Percentiles rank a stretch among this genome's conserved stretches.
These are phyloP conservation scores for Ameiurus melas DNA, from an alignment of 2,113 vertebrate species.

Conservation along the genomic window DNA sequence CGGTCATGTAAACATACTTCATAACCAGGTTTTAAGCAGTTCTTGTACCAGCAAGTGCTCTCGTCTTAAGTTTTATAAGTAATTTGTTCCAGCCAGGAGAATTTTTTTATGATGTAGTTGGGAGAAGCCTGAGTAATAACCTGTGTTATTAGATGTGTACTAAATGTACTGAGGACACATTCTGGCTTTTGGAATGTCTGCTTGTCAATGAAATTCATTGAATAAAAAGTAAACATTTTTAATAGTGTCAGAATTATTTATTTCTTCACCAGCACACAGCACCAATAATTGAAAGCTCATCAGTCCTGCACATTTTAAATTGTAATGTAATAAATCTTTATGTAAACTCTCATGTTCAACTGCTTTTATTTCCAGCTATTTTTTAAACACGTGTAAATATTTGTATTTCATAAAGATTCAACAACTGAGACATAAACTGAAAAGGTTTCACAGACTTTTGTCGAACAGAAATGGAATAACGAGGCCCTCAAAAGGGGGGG, in stretches of 20 bases:
- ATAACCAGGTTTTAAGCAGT: neutral
- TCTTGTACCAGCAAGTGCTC: neutral
- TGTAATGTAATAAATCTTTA: neutral
- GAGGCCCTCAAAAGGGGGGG: too few species aligned
- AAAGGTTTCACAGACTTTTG: too few species aligned
- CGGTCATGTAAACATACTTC: neutral
- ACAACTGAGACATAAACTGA: too few species aligned
- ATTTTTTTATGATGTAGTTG: neutral
- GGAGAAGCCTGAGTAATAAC: neutral
- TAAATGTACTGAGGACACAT: constrained; percentile 10
- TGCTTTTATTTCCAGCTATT: too few species aligned
- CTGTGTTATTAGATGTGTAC: neutral
- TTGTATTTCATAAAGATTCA: too few species aligned
- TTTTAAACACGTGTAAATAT: too few species aligned
- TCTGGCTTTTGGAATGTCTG: constrained; percentile 32
- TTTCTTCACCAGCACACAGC: neutral
- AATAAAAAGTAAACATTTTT: constrained; percentile 29
- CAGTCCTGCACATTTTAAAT: fast-evolving
- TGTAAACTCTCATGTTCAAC: neutral
- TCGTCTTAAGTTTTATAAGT: neutral
- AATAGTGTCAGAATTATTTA: neutral
- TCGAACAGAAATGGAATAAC: too few species aligned
- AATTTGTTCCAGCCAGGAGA: neutral
- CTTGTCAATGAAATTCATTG: constrained; percentile 54
- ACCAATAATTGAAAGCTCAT: neutral